Conservation (phyloP, 2,888 invertebrate genomes). For the Xylocampa areola region DNA sequence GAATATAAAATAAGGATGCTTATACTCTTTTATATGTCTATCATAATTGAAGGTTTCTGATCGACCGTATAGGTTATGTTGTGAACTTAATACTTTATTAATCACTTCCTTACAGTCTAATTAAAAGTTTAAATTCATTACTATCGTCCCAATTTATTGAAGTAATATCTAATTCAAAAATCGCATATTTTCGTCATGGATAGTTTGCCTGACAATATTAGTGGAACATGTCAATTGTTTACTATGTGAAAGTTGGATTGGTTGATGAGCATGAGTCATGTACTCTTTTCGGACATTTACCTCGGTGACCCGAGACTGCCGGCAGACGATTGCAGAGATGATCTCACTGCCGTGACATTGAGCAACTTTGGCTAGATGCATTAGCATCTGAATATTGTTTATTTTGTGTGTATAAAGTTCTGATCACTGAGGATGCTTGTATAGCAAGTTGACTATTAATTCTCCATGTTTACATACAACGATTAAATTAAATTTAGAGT, state of each 20-base stretch:
- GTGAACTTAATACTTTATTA: conserved; percentile 37
- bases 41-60: not conserved
- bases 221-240: conserved; percentile 30
- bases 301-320: conserved; percentile 60
- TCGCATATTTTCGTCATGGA: not conserved
- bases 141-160: not conserved
- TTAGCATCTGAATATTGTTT: conserved; percentile 31
- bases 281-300: conserved; percentile 68
- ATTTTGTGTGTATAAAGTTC: conserved; percentile 6
- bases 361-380: conserved; percentile 50
- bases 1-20: conserved; percentile 9
- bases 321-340: conserved; percentile 63
- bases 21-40: not conserved
- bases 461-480: conserved; percentile 34
- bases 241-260: conserved; percentile 51
- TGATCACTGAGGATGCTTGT: conserved; percentile 7
- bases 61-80: conserved; percentile 53
- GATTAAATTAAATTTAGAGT: conserved; percentile 3
- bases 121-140: not conserved
- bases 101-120: conserved; percentile 11
- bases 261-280: conserved; percentile 61
- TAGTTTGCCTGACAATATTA: too few relatives aligned
- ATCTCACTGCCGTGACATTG: conserved; percentile 66
- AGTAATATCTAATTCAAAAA: too few relatives aligned
- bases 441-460: conserved; percentile 8